Conservation (phyloP, 2,888 invertebrate genomes). For the Caenorhabditis sp. region DNA sequence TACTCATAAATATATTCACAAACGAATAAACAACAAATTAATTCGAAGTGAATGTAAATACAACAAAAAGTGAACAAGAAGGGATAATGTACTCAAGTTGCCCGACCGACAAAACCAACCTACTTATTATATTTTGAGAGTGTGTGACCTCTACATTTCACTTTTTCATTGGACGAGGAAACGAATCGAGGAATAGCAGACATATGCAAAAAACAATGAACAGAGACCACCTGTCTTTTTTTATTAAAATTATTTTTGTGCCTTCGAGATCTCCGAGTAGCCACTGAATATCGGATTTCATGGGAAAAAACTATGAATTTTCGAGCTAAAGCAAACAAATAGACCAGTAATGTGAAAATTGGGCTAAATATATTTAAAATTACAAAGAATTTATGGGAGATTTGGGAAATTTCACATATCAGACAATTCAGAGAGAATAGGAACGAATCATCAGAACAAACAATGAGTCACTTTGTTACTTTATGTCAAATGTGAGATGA, state of each 20-base stretch:
- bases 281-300: background rate
- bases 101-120: background rate
- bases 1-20: background rate
- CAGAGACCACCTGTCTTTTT: background rate
- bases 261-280: background rate
- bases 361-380: too few relatives aligned
- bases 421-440: background rate
- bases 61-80: background rate
- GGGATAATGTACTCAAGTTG: slow-evolving; percentile 1
- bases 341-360: too few relatives aligned
- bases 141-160: background rate
- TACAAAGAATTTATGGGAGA: background rate
- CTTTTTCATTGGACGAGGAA: background rate
- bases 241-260: background rate
- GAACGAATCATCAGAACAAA: background rate
- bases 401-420: background rate
- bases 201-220: background rate
- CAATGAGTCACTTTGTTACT: background rate
- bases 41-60: background rate
- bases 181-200: background rate
- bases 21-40: background rate
- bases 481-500: background rate
- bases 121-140: background rate
- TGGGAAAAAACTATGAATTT: too few relatives aligned
- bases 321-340: too few relatives aligned